A percentile compares a stretch with the other conserved stretches of the same genome.
These are phyloP conservation scores for Protosalanx chinensis DNA, from an alignment of 2,797 vertebrate species.

Conservation along the genomic window DNA sequence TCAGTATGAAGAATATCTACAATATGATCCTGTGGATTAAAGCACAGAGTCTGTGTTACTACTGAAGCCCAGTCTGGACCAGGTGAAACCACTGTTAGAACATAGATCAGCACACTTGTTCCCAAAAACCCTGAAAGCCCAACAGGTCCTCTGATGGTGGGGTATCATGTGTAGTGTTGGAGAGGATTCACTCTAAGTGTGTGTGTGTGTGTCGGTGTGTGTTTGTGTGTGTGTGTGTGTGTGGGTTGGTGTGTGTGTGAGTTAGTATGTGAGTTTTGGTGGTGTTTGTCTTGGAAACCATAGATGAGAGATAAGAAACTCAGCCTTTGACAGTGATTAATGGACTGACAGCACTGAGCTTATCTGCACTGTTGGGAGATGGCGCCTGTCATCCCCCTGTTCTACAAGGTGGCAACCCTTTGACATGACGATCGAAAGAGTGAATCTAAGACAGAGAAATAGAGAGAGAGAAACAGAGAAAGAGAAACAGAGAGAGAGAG, in stretches of 20 bases:
- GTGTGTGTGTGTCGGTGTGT: slow-evolving; percentile 1
- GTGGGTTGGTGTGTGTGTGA: background rate
- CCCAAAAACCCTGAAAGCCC: slow-evolving; percentile 30
- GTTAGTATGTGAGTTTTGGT: background rate
- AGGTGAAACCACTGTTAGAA: slow-evolving; percentile 17
- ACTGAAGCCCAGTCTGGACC: background rate
- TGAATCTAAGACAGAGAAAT: background rate
- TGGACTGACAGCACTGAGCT: slow-evolving; percentile 20
- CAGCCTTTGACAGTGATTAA: slow-evolving; percentile 42
- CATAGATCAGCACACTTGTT: slow-evolving; percentile 28
- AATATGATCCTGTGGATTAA: background rate
- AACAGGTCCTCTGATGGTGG: background rate
- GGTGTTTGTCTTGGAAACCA: background rate
- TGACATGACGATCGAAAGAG: background rate
- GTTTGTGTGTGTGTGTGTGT: background rate
- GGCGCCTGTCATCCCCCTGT: background rate
- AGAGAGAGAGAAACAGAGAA: background rate
- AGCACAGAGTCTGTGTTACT: background rate
- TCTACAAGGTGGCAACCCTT: background rate
- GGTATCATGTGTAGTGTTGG: background rate
- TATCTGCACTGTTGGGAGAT: background rate
- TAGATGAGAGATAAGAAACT: slow-evolving; percentile 18
- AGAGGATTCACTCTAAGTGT: background rate
- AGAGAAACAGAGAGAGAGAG: too few relatives aligned
- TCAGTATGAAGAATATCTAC: background rate